These are phyloP conservation scores for Sebastes trivittatus DNA, from an alignment of 2,797 vertebrate genomes.

Conservation along the genomic window DNA sequence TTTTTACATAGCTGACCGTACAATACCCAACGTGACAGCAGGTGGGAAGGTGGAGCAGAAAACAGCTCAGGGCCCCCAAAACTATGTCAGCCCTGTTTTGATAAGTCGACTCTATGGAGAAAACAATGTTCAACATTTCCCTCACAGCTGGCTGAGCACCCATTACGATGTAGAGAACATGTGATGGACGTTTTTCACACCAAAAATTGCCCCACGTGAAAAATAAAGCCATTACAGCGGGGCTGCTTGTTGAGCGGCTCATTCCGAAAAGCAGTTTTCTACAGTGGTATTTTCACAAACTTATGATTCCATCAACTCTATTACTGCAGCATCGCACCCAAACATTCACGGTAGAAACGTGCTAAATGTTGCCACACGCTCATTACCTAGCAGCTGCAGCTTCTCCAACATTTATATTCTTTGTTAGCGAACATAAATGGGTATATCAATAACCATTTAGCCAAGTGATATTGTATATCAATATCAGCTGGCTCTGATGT, in stretches of 20 bases:
- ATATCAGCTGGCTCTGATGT: neutral
- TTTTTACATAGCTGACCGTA: neutral
- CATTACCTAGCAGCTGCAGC: constrained; percentile 6
- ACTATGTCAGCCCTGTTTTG: neutral
- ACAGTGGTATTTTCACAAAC: neutral
- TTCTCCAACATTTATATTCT: neutral
- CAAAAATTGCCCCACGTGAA: neutral
- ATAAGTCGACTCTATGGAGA: neutral
- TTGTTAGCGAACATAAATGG: neutral
- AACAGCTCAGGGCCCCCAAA: neutral
- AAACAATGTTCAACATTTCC: constrained; percentile 7
- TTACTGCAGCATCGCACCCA: neutral
- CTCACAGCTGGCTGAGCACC: constrained; percentile 8
- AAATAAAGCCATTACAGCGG: constrained; percentile 22
- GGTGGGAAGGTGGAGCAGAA: neutral
- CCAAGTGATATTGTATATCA: neutral
- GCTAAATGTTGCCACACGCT: neutral
- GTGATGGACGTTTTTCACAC: neutral
- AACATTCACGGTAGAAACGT: neutral
- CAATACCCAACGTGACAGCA: neutral
- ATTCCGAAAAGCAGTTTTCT: constrained; percentile 9
- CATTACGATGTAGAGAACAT: neutral
- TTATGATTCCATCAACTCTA: neutral
- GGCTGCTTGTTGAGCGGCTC: constrained; percentile 2
- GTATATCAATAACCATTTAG: neutral